Percentiles rank a stretch among this genome's conserved stretches.
Evolutionary conservation across 2,113 vertebrate species (phyloP).

Genomic region (Podilymbus podiceps): DNA sequence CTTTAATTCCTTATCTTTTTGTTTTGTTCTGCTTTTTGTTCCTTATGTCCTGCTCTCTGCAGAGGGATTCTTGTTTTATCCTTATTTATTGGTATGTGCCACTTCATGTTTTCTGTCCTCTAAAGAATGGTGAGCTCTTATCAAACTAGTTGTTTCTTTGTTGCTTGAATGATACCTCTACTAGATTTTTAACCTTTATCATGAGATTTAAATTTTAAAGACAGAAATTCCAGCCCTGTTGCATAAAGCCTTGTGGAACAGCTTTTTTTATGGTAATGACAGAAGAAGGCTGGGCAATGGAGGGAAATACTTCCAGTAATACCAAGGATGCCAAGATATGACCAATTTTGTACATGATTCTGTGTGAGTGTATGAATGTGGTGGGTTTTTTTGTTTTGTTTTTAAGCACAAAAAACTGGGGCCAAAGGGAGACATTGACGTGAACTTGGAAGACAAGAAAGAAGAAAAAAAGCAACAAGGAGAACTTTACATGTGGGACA

Average conservation of each 20-base stretch:
- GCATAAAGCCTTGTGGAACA: not conserved
- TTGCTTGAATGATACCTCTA: not conserved
- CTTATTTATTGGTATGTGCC: not conserved
- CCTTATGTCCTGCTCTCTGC: not conserved
- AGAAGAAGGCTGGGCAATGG: not conserved
- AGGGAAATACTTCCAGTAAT: not conserved
- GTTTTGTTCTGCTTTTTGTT: not conserved
- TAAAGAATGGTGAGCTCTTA: not conserved
- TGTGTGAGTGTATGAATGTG: not conserved
- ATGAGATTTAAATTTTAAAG: not conserved
- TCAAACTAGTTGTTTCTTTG: not conserved
- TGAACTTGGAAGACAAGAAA: slow-evolving; percentile 79
- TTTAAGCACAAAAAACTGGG: slow-evolving; percentile 93
- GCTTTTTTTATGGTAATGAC: not conserved
- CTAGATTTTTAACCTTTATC: not conserved
- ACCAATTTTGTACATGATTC: not conserved
- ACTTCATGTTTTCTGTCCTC: not conserved
- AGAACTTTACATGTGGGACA: slow-evolving; percentile 94
- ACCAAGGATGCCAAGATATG: not conserved
- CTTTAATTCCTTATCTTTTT: not conserved
- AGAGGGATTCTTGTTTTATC: not conserved
- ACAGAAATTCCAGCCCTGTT: not conserved
- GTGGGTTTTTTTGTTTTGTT: not conserved
- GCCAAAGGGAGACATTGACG: slow-evolving; percentile 74
- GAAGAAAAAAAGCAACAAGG: slow-evolving; percentile 88